Base-by-base conservation (phyloP, 2,888 invertebrate genomes). In the Drosophila paucipuncta region DNA sequence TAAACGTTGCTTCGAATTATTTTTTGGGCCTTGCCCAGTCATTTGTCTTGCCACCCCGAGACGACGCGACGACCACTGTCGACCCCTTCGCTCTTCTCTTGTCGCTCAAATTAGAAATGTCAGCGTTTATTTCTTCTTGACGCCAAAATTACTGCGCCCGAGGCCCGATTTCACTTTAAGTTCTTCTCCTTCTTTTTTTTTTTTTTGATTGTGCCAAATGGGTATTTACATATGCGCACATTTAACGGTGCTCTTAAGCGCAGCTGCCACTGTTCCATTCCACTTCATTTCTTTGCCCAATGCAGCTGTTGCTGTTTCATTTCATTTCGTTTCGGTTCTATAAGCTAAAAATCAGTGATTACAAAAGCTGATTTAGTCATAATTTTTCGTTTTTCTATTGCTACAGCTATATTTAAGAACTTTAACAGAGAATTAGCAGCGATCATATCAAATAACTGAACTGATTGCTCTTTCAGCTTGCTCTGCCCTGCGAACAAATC, bases 21-120 rank as follows among this genome's bases (percentile, higher is more conserved):
- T 82, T 81, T 69, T 76, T 49, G 72, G 59, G 73, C 50, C 72
- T 74, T 82, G 79, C 70, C 83, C 83, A 52, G 80, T 83, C 89
- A 83, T 90, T 85, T 90, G 90, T 89, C 88, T 80, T 90, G 82
- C 82, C 80, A 80, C 80, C 80, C 82, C 59, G 72, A 71, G 54
- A 73, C 57, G 57, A 57, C 13, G 28, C 31, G 47, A 58, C 37
- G 58, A 30, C 43, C 55, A 60, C 58, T 68, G 53, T 31, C 39
- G 37, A 31, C 57, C 49, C 13, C 39, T 18, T 37, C 16, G 13
- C 68, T 37, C 30, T 18, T 6, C 18, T 28, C 41, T 30, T n/a
- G 28, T 74, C 70, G 63, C 68, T 78, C 83, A 88, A 85, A 85
- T 85, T 85, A 88, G 85, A 85, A 90, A 85, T 88, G 85, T 88